phyloP scores from a whole-genome alignment of 1,140 invertebrate species.

The Agrypnia vestita region DNA sequence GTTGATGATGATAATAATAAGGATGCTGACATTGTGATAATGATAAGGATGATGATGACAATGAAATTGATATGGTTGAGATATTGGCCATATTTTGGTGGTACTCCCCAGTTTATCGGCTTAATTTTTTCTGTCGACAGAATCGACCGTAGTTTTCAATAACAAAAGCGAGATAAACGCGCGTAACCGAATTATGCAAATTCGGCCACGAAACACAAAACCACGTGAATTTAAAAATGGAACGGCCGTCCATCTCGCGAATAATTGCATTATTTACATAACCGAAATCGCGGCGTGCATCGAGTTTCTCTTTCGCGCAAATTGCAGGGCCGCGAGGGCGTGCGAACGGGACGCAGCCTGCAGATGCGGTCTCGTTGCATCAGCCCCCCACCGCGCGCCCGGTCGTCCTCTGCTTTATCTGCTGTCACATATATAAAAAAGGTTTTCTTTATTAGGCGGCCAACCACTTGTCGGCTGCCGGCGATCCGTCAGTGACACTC shows the following conservation, averaged over 20 bases:
- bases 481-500: conserved; percentile 1
- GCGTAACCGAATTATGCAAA: conserved; percentile 14
- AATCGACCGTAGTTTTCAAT: no score
- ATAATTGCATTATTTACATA: conserved; percentile 44
- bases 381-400: conserved; percentile 5
- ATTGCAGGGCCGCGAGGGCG: background rate
- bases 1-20: no score
- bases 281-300: conserved; percentile 43
- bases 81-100: no score
- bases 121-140: no score
- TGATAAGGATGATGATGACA: no score
- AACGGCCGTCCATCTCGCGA: conserved; percentile 11
- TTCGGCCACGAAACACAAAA: background rate
- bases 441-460: conserved; percentile 29
- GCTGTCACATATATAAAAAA: conserved; percentile 42
- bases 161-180: background rate
- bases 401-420: conserved; percentile 33
- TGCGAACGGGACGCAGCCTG: conserved; percentile 30
- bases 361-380: conserved; percentile 41
- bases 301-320: conserved; percentile 38
- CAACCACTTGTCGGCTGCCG: conserved; percentile 31
- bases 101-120: no score
- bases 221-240: conserved; percentile 20
- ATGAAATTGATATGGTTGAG: no score
- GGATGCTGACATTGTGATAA: no score